These are phyloP conservation scores for Synergus gifuensis DNA, from an alignment of 2,888 invertebrate genomes.

Conservation along the genomic window DNA sequence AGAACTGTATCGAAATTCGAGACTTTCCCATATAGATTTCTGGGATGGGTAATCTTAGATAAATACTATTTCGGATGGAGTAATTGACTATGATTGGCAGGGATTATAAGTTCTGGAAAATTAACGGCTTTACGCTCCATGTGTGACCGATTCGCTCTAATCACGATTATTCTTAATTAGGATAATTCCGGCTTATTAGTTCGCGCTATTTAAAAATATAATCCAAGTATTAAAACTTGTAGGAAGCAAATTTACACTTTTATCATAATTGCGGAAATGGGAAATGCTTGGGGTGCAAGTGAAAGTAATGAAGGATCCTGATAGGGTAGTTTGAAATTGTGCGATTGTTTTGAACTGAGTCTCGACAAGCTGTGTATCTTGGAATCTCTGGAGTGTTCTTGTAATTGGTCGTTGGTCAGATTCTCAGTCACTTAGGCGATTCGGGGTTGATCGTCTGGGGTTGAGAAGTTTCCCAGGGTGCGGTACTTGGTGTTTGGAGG, in stretches of 20 bases:
- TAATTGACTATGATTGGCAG: constrained; percentile 34
- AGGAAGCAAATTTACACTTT: constrained; percentile 26
- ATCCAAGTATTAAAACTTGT: not conserved
- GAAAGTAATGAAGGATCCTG: not conserved
- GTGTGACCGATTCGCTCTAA: constrained; percentile 32
- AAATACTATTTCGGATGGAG: constrained; percentile 12
- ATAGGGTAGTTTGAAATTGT: not conserved
- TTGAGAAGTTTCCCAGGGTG: constrained; percentile 64
- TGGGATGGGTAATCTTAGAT: not conserved
- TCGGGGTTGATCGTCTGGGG: constrained; percentile 61
- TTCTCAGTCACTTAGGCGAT: constrained; percentile 72
- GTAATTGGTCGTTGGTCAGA: constrained; percentile 73
- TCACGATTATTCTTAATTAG: not conserved
- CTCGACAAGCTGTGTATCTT: constrained; percentile 15
- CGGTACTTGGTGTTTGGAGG: constrained; percentile 70
- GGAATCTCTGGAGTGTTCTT: constrained; percentile 41
- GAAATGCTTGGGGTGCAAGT: not conserved
- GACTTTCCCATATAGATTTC: constrained; percentile 8
- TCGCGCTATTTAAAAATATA: constrained; percentile 13
- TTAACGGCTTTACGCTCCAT: constrained; percentile 38
- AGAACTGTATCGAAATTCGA: constrained; percentile 23
- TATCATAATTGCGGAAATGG: no score
- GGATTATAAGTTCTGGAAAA: constrained; percentile 24
- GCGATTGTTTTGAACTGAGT: constrained; percentile 4
- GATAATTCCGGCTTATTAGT: constrained; percentile 24